Base-by-base conservation (phyloP, 2,888 invertebrate species). In the Eristalis arbustorum region DNA sequence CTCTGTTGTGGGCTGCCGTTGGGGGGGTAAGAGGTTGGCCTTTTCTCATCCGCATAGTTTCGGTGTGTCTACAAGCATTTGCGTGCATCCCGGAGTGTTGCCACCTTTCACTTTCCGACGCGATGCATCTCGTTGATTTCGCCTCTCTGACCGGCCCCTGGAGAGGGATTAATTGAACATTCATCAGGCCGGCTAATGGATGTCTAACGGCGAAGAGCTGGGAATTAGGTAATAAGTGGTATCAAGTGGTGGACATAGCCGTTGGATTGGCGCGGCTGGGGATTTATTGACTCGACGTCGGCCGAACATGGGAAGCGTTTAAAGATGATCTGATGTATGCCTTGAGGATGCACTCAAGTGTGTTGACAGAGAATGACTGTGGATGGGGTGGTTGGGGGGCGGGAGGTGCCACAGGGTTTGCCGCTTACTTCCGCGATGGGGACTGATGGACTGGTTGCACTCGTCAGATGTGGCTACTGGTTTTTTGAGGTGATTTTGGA, bases 41-140 rank as follows among this genome's bases (percentile, higher is more conserved):
- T 68, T 62, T 62, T 34, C 34, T 62, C 37, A 74, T 56, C 73
- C 74, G 68, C 25, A 66, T 73, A 67, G 68, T 64, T 37, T 56
- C 59, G 62, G 68, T 25, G n/a, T 13, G 18, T 34, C 18, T 23
- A 6, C 25, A 34, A 18, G 18, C 59, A 31, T 22, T 22, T 73
- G 42, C 14, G 67, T 73, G 68, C 67, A 74, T 28, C 23, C 3
- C 11, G 59, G 61, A 73, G 76, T 77, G 72, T 81, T 84, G 63
- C 63, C 71, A 84, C 84, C 84, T 84, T 84, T 80, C 84, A 84
- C 84, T 84, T 84, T 84, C 68, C 63, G 59, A 37, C 72, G 80
- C 49, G 40, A 49, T 59, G 49, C 13, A 59, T 31, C 67, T 57
- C 66, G 49, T 75, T 69, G 71, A 71, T 23, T 74, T 67, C 57